phyloP scores from a whole-genome alignment of 35 echinoderm and acorn worm species.

The Diadema setosum region DNA sequence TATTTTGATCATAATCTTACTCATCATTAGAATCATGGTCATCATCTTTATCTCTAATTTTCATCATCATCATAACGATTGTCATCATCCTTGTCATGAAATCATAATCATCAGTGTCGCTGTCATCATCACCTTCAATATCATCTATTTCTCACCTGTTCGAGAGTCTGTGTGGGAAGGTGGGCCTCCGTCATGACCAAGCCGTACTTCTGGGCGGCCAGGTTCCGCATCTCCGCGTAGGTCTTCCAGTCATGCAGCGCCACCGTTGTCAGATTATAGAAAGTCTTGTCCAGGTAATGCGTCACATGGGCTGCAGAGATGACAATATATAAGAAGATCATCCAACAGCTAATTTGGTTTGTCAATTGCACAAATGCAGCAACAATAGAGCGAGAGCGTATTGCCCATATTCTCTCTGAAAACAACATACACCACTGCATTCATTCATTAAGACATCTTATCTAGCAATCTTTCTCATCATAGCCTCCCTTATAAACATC shows the following conservation, averaged over 20 bases:
- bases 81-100: not conserved
- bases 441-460: no score
- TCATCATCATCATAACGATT: not conserved
- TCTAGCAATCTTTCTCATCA: no score
- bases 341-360: no score
- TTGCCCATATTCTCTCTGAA: no score
- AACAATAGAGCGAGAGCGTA: no score
- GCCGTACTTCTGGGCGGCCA: conserved; percentile 90
- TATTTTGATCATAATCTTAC: not conserved
- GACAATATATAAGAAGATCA: no score
- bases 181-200: conserved; percentile 93
- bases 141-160: conserved; percentile 64
- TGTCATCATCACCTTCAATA: not conserved
- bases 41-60: not conserved
- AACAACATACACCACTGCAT: no score
- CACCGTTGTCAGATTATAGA: conserved; percentile 96
- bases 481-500: no score
- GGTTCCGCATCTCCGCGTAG: conserved; percentile 96
- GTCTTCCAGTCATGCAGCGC: conserved; percentile 99
- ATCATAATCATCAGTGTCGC: not conserved
- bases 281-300: conserved; percentile 99
- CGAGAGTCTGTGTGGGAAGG: conserved; percentile 89
- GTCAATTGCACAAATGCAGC: no score
- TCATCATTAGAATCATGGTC: not conserved
- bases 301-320: conserved; percentile 65